Evolutionary conservation across 2,888 invertebrate species (phyloP).

Genomic region (Stenurella melanura): DNA sequence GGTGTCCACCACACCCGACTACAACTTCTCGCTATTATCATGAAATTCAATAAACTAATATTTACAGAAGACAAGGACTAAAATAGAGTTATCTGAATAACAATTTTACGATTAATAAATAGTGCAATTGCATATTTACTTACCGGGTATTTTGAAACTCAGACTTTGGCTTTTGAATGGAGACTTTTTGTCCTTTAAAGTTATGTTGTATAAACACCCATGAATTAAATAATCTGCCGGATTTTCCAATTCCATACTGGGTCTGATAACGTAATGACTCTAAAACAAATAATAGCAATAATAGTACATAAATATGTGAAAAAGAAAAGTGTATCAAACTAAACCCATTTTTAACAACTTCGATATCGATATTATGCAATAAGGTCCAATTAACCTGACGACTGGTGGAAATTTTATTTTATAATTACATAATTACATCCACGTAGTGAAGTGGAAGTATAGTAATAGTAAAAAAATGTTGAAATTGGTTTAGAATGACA

Average conservation of each 20-base stretch:
- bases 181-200: constrained; percentile 42
- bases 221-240: constrained; percentile 56
- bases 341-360: too few species aligned
- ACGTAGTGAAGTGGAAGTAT: too few species aligned
- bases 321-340: too few species aligned
- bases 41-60: not conserved
- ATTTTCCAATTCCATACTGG: constrained; percentile 56
- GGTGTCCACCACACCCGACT: too few species aligned
- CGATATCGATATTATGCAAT: too few species aligned
- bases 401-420: too few species aligned
- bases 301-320: too few species aligned
- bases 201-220: constrained; percentile 55
- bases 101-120: not conserved
- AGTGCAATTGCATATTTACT: constrained; percentile 18
- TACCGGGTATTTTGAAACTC: constrained; percentile 57
- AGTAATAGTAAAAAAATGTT: too few species aligned
- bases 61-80: not conserved
- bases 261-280: constrained; percentile 55
- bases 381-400: too few species aligned
- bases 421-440: too few species aligned
- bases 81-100: not conserved
- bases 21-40: not conserved
- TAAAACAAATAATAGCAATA: constrained; percentile 43
- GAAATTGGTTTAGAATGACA: too few species aligned
- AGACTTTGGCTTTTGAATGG: constrained; percentile 47